phyloP scores from a whole-genome alignment of 2,797 vertebrate species.

The Malacoraja senta region DNA sequence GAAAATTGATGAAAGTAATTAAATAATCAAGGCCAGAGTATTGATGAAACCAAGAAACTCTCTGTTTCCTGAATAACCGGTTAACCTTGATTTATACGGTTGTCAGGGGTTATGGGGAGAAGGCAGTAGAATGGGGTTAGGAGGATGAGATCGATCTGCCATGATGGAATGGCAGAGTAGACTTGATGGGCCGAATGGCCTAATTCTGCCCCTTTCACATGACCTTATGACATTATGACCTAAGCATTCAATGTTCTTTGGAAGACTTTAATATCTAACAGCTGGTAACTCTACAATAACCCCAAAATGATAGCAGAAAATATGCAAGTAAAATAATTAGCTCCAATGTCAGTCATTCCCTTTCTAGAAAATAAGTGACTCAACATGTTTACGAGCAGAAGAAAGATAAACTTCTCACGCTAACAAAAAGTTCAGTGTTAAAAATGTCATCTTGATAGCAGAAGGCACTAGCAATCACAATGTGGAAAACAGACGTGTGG shows the following conservation, averaged over 20 bases:
- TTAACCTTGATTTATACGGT: no score
- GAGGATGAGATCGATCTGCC: no score
- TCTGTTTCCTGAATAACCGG: background rate
- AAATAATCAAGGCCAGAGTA: background rate
- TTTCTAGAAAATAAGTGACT: background rate
- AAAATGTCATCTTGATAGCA: background rate
- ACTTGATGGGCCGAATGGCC: no score
- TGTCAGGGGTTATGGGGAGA: no score
- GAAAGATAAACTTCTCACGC: background rate
- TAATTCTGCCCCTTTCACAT: no score
- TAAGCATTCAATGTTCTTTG: background rate
- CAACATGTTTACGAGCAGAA: background rate
- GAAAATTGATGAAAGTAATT: background rate
- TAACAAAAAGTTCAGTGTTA: no score
- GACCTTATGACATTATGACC: no score
- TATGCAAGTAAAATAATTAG: background rate
- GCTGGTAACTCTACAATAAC: background rate
- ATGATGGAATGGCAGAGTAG: no score
- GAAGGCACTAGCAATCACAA: background rate
- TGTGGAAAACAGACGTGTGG: background rate
- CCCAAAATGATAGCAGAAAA: background rate
- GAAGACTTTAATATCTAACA: background rate
- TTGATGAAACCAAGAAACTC: background rate
- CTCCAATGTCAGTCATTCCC: background rate
- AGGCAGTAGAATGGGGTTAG: no score